Conservation (phyloP, 64 coral and sea anemone genomes). For the Montipora cactus region DNA sequence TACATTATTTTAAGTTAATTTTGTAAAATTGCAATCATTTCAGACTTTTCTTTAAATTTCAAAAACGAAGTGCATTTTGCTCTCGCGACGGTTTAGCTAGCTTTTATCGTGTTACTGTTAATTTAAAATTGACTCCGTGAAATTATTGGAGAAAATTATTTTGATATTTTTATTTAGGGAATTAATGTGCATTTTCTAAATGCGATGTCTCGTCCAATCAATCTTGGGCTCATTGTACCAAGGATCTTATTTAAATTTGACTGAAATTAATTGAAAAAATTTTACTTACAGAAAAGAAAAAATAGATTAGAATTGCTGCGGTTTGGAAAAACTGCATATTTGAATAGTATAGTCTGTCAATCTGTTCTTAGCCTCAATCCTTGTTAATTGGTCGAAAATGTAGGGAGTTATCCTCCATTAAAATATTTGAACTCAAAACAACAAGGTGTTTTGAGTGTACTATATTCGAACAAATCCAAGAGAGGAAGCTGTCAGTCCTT, state of each 20-base stretch:
- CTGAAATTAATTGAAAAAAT: background rate
- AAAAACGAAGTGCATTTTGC: background rate
- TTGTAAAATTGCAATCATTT: background rate
- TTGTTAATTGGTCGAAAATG: background rate
- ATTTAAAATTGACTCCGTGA: conserved; percentile 18
- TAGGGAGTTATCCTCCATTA: background rate
- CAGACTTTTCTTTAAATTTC: background rate
- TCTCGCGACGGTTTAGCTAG: background rate
- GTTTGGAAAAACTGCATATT: background rate
- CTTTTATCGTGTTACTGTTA: background rate
- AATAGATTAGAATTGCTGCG: background rate
- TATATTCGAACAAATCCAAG: background rate
- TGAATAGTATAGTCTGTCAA: background rate
- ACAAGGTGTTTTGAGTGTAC: background rate
- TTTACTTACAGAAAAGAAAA: background rate
- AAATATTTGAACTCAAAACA: background rate
- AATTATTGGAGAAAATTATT: conserved; percentile 39
- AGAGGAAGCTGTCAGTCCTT: background rate
- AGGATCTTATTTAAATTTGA: background rate
- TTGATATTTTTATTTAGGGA: conserved; percentile 30
- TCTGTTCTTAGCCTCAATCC: background rate
- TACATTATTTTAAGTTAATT: background rate
- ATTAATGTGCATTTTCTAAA: conserved; percentile 7
- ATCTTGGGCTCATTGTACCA: background rate
- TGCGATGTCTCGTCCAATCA: background rate